Evolutionary conservation across 2,888 invertebrate genomes (phyloP).

Genomic region (Nephrotoma appendiculata): DNA sequence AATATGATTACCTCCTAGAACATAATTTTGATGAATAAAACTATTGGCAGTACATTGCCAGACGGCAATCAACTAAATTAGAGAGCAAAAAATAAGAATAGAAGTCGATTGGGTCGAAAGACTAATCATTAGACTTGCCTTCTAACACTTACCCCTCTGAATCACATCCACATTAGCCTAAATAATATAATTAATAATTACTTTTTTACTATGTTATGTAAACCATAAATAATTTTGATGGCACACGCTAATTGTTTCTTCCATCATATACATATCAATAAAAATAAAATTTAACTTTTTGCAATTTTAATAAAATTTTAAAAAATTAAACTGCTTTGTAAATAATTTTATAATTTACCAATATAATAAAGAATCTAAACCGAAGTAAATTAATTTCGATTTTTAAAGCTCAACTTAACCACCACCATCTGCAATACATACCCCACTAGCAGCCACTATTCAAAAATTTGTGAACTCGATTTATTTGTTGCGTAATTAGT

Average conservation of each 20-base stretch:
- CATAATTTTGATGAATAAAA: too few species aligned
- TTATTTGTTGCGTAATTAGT: background rate
- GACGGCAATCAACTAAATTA: too few species aligned
- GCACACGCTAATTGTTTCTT: background rate
- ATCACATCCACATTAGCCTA: background rate
- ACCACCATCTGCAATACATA: background rate
- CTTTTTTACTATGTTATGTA: background rate
- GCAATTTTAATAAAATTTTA: background rate
- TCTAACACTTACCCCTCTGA: background rate
- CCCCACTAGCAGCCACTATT: background rate
- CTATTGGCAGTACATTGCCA: too few species aligned
- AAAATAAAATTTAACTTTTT: too few species aligned
- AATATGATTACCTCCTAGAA: too few species aligned
- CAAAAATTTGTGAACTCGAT: background rate
- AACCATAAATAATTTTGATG: background rate
- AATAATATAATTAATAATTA: background rate
- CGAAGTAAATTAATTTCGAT: background rate
- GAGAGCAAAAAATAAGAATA: too few species aligned
- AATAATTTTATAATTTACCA: background rate
- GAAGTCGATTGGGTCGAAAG: too few species aligned
- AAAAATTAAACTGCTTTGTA: background rate
- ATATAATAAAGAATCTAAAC: background rate
- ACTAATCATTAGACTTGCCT: background rate
- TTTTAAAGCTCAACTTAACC: background rate
- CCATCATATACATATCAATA: background rate